Conservation (phyloP, 2,113 vertebrate genomes). For the Progne subis region DNA sequence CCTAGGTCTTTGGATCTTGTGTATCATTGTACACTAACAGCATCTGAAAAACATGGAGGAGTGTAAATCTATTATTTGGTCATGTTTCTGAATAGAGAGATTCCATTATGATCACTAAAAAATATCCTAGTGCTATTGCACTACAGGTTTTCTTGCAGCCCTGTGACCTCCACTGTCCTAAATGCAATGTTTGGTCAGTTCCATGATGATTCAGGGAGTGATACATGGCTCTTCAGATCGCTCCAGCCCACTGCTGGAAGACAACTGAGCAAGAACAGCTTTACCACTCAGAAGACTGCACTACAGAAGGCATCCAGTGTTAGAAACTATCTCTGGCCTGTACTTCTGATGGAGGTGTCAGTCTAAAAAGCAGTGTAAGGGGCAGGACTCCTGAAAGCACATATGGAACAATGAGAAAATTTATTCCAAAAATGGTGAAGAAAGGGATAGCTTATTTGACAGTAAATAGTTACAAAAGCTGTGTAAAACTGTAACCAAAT, state of each 20-base stretch:
- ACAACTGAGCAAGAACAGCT: constrained; percentile 20
- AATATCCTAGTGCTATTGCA: not conserved
- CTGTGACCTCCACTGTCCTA: not conserved
- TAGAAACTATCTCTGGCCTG: not conserved
- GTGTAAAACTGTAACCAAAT: not conserved
- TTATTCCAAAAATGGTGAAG: not conserved
- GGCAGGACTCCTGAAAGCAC: not conserved
- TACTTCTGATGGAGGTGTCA: not conserved
- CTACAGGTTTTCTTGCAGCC: not conserved
- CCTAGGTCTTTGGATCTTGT: not conserved
- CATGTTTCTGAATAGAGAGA: constrained; percentile 2
- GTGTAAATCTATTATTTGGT: not conserved
- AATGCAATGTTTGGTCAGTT: not conserved
- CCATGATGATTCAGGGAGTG: not conserved
- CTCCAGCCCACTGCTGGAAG: not conserved
- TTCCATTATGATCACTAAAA: not conserved
- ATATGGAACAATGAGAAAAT: not conserved
- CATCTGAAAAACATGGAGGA: not conserved
- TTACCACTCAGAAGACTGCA: constrained; percentile 5
- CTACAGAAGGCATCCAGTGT: not conserved
- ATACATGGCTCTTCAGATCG: not conserved
- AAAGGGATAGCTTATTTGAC: not conserved
- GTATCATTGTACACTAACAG: not conserved
- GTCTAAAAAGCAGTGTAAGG: not conserved
- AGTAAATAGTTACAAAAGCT: not conserved